Base-by-base conservation (phyloP, 2,797 vertebrate genomes). In the Luscinia megarhynchos region DNA sequence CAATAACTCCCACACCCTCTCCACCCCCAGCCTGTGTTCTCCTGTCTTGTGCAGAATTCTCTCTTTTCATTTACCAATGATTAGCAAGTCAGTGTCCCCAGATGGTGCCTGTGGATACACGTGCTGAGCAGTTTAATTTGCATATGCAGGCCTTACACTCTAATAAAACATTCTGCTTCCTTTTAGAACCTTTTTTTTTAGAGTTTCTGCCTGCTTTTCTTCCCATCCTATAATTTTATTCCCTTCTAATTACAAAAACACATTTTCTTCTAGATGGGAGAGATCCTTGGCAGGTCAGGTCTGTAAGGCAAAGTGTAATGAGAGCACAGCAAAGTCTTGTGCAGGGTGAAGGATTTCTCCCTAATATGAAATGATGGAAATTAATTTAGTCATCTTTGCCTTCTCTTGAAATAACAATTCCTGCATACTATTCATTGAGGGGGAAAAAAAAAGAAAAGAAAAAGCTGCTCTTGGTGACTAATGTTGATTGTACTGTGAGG, bases 341-440 rank as follows among this genome's bases (percentile, higher is more conserved):
- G 67, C 64, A 69, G 45, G 62, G 77, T 66, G 77, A 95, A 93
- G n/a, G 87, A 12, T 55, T 74, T 64, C 89, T 89, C 64, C 77
- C 27, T 59, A 22, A 73, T 14, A 8, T 19, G 38, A 91, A 93
- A 85, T 29, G 0, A 59, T 67, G 92, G 77, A 63, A 94, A 84
- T 84, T 12, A 79, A 84, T 83, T 51, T 40, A 82, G 43, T 79
- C 5, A 67, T 74, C 41, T 75, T 61, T 78, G 34, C 23, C 51
- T 91, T 89, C 54, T 48, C 54, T 87, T 84, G 82, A 91, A 95
- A 94, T 84, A 82, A 36, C 27, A 57, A 36, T 86, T 91, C 78
- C 55, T 93, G 26, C 55, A 58, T 66, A 30, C 61, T 75, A 76
- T n/a, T 91, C n/a, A 34, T 32, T 15, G 21, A 1, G 8, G 6